Percentiles rank a stretch among this genome's conserved stretches.
These are phyloP conservation scores for Pogonocichla stellata DNA, from an alignment of 2,113 vertebrate species.

Conservation along the genomic window DNA sequence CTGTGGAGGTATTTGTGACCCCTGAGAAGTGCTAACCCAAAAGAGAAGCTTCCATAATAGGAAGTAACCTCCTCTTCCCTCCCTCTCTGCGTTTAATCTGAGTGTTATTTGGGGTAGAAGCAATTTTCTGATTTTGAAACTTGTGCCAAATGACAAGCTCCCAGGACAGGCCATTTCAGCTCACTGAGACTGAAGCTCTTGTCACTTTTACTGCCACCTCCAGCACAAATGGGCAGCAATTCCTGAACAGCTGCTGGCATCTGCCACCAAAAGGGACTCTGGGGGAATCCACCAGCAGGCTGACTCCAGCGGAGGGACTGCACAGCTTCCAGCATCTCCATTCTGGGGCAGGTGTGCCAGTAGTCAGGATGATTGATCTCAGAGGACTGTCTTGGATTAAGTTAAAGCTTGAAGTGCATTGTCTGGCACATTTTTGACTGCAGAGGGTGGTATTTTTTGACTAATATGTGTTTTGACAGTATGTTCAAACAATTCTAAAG, in stretches of 20 bases:
- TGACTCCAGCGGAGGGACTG: not conserved
- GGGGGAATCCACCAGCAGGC: not conserved
- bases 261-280: not conserved
- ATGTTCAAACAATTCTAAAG: not conserved
- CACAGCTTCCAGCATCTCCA: not conserved
- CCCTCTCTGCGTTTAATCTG: not conserved
- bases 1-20: not conserved
- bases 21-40: not conserved
- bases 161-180: slow-evolving; percentile 17
- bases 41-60: not conserved
- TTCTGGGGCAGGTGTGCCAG: not conserved
- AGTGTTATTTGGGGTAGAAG: not conserved
- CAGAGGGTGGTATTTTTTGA: not conserved
- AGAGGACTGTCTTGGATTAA: not conserved
- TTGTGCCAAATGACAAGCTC: not conserved
- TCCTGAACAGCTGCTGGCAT: not conserved
- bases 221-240: not conserved
- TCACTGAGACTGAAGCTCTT: slow-evolving; percentile 19
- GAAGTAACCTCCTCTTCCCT: not conserved
- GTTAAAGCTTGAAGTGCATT: not conserved
- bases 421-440: not conserved
- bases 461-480: not conserved
- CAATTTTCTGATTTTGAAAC: not conserved
- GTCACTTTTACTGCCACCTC: slow-evolving; percentile 17
- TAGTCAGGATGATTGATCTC: not conserved